Conservation (phyloP, 2,888 invertebrate species). For the Drosophila mimetica region DNA sequence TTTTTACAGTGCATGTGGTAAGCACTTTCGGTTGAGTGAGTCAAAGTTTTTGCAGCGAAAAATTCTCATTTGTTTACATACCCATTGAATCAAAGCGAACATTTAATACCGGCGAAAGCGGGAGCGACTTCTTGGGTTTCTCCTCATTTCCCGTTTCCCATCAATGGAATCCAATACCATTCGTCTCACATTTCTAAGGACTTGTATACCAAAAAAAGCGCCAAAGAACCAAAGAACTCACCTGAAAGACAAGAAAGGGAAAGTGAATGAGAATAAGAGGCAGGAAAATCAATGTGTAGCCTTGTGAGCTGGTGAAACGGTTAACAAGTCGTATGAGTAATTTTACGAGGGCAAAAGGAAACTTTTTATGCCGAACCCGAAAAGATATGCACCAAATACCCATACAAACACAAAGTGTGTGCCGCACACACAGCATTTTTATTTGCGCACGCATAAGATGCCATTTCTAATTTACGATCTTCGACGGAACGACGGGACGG, state of each 20-base stretch:
- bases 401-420: slow-evolving; percentile 21
- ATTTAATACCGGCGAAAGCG: slow-evolving; percentile 18
- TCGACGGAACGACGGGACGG: slow-evolving; percentile 6
- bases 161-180: slow-evolving; percentile 31
- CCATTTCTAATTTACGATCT: slow-evolving; percentile 75
- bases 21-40: slow-evolving; percentile 16
- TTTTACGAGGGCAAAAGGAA: slow-evolving; percentile 60
- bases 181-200: slow-evolving; percentile 27
- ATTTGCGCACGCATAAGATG: slow-evolving; percentile 70
- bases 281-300: slow-evolving; percentile 41
- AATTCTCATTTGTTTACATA: slow-evolving; percentile 35
- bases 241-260: slow-evolving; percentile 50
- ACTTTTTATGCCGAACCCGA: slow-evolving; percentile 51
- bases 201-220: neutral
- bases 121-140: neutral
- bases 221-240: slow-evolving; percentile 45
- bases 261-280: slow-evolving; percentile 7
- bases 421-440: slow-evolving; percentile 56
- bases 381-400: slow-evolving; percentile 35
- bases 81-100: slow-evolving; percentile 41
- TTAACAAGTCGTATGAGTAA: slow-evolving; percentile 74
- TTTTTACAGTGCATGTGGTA: neutral
- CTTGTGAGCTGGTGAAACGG: slow-evolving; percentile 48
- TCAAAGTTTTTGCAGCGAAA: slow-evolving; percentile 24
- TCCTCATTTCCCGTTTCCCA: slow-evolving; percentile 15